Evolutionary conservation across 1,140 invertebrate genomes (phyloP), one percentile per base, ranked within the genome.

Genomic region (Olivierus martensii): DNA sequence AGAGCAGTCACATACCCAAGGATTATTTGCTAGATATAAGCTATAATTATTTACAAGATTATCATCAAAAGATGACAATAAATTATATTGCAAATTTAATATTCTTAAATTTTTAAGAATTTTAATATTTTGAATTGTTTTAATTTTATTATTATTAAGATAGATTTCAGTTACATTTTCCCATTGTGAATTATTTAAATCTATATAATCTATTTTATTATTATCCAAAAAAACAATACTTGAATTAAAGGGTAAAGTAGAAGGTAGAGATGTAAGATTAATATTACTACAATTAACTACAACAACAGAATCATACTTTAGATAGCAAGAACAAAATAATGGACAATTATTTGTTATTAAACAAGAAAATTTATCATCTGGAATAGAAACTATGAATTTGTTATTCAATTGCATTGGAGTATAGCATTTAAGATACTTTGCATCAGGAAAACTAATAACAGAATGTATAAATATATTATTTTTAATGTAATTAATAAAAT

Each of bases 1-100:
- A 0, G 72, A 62, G 61, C 83, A 85, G 35, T 76, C 70, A 62
- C 82, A 85, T 2, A 42, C 44, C 72, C 78, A 80, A 0, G 77
- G 77, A 67, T 84, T 84, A 4, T 68, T 62, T 17, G 74, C 67
- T 0, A 85, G 49, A 36, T 50, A 50, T 11, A 65, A 35, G 10
- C 14, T 45, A 19, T 49, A 51, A 42, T 50, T 48, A 15, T 52
- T 59, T 18, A 53, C 43, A 14, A 57, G 42, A 12, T 59, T 35
- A n/a, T 48, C 18, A 21, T 14, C 7, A 46, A 15, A 63, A 21
- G 11, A 41, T 37, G 6, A 34, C 48, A 3, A 64, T 34, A 10
- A 52, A 42, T 47, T 65, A 66, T 19, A 56, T 42, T 4, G 15
- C 18, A 12, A 65, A 35, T 15, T 60, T 59, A 11, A 64, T 15